Evolutionary conservation across 2,113 vertebrate genomes (phyloP), one percentile per base, ranked within the genome.

Genomic region (Phaetusa simplex): DNA sequence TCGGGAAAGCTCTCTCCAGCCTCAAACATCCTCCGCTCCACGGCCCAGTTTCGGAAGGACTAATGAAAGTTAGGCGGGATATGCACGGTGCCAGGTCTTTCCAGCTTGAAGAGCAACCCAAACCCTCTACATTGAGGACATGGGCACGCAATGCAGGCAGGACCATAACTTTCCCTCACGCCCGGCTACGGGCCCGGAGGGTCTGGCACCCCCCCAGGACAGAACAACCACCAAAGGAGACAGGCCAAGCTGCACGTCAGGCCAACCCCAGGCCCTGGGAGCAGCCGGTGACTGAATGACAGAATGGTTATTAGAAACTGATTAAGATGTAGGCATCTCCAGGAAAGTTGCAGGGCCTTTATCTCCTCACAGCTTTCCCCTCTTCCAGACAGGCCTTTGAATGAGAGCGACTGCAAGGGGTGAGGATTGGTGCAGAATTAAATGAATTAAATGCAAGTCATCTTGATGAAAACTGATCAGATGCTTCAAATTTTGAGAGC

Each of bases 41-140:
- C 0, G 14, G 55, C 93, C 91, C 93, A 76, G 15, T 90, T 94
- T 85, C 62, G 55, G 92, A 85, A 96, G 70, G 81, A 91, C 77
- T 82, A 87, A 93, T 26, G 32, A 85, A 96, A 85, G 84, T 14
- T 95, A 72, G 52, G 36, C 0, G 3, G 22, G 7, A 90, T 53
- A 42, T 1, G 2, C 36, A 66, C 6, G 22, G 15, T 59, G 87
- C 62, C 43, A 84, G 38, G 43, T 78, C 50, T 78, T 53, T 52
- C 19, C 27, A 56, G 47, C 56, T 34, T 26, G 65, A 81, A 21
- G 26, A 76, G 52, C 77, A 91, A 23, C 32, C 26, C 30, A 89
- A 89, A 11, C 3, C 38, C 40, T 32, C 52, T 43, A 26, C 0
- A 0, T 13, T 8, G n/a, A 74, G 26, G 73, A 27, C 12, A 23